Conservation (phyloP, 2,797 vertebrate genomes). For the Chaunax sp. region DNA sequence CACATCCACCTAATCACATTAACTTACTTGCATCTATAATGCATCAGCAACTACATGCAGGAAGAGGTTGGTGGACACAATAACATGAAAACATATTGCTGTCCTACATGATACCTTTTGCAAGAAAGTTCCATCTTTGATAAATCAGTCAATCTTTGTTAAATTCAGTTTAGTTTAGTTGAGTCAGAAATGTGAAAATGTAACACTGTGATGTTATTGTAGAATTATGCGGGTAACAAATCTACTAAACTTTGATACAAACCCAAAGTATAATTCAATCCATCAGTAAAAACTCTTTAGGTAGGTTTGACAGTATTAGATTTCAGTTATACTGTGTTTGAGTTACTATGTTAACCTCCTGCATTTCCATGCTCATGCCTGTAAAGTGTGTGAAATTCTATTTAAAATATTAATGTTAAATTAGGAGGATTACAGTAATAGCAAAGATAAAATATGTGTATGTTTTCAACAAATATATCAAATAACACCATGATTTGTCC, state of each 20-base stretch:
- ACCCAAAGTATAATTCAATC: no score
- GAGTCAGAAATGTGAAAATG: no score
- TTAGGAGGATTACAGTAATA: background rate
- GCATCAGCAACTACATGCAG: constrained; percentile 5
- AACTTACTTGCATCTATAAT: constrained; percentile 11
- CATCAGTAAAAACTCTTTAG: no score
- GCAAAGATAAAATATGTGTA: background rate
- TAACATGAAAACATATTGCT: background rate
- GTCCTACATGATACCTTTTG: no score
- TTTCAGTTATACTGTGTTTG: background rate
- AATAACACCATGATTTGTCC: background rate
- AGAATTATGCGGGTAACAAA: no score
- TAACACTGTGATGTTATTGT: no score
- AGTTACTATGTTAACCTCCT: background rate
- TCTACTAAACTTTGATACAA: no score
- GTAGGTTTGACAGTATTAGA: background rate
- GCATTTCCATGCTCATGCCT: background rate
- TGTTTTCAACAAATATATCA: background rate
- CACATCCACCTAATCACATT: constrained; percentile 31
- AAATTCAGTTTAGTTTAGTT: no score
- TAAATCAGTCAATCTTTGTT: no score
- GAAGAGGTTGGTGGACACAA: constrained; percentile 4
- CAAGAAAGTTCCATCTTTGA: no score
- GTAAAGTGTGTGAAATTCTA: no score
- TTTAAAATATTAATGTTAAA: background rate